These are phyloP conservation scores for Muricea muricata DNA, from an alignment of 92 coral and sea anemone genomes.

Conservation along the genomic window DNA sequence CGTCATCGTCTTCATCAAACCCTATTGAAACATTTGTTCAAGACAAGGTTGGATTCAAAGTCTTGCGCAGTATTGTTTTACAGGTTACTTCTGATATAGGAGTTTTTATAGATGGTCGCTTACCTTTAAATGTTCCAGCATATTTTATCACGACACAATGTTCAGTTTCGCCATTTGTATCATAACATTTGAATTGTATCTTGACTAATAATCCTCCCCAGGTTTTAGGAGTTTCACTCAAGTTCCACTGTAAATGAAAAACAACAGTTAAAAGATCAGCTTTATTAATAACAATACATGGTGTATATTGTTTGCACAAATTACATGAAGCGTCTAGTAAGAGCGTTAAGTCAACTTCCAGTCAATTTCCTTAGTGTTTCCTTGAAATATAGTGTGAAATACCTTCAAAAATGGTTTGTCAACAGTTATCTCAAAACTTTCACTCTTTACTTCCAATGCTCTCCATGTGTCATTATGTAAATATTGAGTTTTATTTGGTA, in stretches of 20 bases:
- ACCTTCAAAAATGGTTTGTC: not conserved
- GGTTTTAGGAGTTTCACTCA: not conserved
- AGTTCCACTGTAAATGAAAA: not conserved
- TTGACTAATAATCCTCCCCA: not conserved
- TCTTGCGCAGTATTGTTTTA: not conserved
- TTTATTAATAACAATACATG: too few relatives aligned
- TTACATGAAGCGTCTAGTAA: too few relatives aligned
- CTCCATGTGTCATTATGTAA: conserved; percentile 2
- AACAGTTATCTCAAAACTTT: not conserved
- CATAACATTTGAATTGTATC: not conserved
- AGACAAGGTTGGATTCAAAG: not conserved
- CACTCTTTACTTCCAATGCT: not conserved
- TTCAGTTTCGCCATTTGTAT: not conserved
- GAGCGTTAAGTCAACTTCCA: too few relatives aligned
- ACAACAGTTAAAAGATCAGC: not conserved
- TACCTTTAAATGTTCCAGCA: not conserved
- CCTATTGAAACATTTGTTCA: not conserved
- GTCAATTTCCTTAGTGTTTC: too few relatives aligned
- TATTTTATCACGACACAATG: conserved; percentile 10
- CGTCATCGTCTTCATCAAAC: not conserved
- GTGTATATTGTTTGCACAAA: too few relatives aligned
- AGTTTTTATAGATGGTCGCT: not conserved
- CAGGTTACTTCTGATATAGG: not conserved
- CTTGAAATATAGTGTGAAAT: too few relatives aligned
- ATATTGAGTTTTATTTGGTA: not conserved